Base-by-base conservation (phyloP, 2,888 invertebrate genomes). In the Pristionchus japonicus region DNA sequence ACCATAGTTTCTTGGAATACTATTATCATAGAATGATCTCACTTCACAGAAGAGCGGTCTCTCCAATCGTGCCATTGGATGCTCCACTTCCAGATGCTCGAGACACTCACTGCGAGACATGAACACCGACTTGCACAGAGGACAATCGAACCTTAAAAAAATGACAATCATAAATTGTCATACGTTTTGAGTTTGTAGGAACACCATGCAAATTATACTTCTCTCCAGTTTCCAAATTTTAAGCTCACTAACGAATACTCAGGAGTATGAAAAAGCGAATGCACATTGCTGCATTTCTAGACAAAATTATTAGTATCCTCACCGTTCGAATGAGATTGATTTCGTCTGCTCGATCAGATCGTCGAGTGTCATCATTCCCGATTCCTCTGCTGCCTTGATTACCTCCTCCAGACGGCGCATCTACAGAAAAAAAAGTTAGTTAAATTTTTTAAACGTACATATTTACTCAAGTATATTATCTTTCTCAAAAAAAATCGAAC, bases 1-100 rank as follows among this genome's bases (percentile, higher is more conserved):
- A 82, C n/a, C 27, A 37, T 3, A n/a, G 74, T 23, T 15, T 20
- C 15, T 23, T 9, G 7, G 57, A 57, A n/a, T 57, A 23, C 6
- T 23, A 57, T 23, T 57, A 57, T 31, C 1, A 70, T 37, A 13
- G 20, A 34, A 34, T 20, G 9, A 47, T n/a, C 89, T 27, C 17
- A 93, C 93, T 57, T 94, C 93, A 88, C 94, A 94, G 90, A 93
- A 94, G 70, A 91, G 90, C 0, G 93, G 93, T 34, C 91, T 82
- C 40, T 93, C 92, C 0, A 88, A 86, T 9, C 91, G 89, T 2
- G 89, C 90, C 88, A 89, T 90, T 0, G 91, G 91, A 88, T 94
- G 94, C 34, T 93, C 93, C 1, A 91, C 47, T 13, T 89, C 90
- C 37, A 90, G 84, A 88, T 94, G 94, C 23, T 92, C 92, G 9